Base-by-base conservation (phyloP, 2,888 invertebrate genomes). In the Drosophila atripex region DNA sequence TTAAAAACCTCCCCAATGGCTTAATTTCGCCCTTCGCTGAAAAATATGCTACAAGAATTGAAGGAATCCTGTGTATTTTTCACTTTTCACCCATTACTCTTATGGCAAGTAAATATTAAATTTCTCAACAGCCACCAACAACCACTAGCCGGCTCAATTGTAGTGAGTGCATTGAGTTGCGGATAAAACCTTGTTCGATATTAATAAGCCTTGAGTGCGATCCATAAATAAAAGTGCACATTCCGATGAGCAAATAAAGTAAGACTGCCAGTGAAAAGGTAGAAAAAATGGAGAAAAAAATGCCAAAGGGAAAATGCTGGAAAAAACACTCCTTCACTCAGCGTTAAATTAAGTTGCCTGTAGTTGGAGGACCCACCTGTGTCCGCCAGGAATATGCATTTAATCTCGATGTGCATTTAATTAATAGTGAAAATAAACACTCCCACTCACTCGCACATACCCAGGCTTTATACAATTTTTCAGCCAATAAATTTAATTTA, bases 351-450 rank as follows among this genome's bases (percentile, higher is more conserved):
- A 41, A 55, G 53, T 72, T 45, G 32, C 16, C 38, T 30, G 39
- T 7, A 38, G 52, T 18, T 47, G 46, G 39, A 32, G 53, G 25
- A 16, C 35, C 46, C 63, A 72, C 72, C 63, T 63, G 71, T 49
- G 38, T 35, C 51, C 56, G 23, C 43, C 59, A 55, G 59, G 78
- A 73, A 82, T 72, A 69, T 71, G 61, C 82, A 71, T 78, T 85
- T 85, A 76, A 78, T 71, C 59, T 71, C 56, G 68, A 57, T 88
- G 83, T 74, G 76, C 88, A 78, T 82, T 88, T 82, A 74, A 88
- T 82, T 88, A 86, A 86, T 78, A 69, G 66, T 52, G 51, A 82
- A 73, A 70, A 70, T 71, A 85, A 88, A 86, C 79, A 82, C 60
- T 51, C n/a, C 38, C 23, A 46, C 57, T 38, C 59, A 53, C 32